Percentiles rank a stretch among this genome's conserved stretches.
Conservation (phyloP, 2,888 invertebrate species). For the Gandaritis pyraliata region DNA sequence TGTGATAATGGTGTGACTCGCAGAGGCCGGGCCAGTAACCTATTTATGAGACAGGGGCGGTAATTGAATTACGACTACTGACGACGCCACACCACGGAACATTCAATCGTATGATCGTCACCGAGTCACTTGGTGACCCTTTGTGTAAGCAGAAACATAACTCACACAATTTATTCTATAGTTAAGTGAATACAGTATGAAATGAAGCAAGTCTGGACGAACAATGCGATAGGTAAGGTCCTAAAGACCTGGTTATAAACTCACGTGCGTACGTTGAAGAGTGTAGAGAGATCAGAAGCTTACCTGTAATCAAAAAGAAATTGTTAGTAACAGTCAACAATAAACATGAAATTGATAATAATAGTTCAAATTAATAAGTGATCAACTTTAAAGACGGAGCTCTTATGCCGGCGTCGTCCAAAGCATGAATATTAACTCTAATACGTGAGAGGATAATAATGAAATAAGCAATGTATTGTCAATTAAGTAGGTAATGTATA, state of each 20-base stretch:
- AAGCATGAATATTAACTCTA: no score
- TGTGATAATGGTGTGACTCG: slow-evolving; percentile 56
- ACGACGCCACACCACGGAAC: slow-evolving; percentile 45
- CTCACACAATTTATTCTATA: slow-evolving; percentile 9
- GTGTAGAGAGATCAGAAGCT: slow-evolving; percentile 30
- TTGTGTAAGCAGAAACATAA: slow-evolving; percentile 14
- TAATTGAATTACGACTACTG: slow-evolving; percentile 66
- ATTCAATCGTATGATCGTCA: slow-evolving; percentile 39
- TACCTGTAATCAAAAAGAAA: slow-evolving; percentile 39
- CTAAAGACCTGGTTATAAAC: slow-evolving; percentile 16
- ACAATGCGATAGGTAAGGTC: background rate
- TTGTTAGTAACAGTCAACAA: background rate
- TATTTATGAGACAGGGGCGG: slow-evolving; percentile 65
- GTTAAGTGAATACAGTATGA: no score
- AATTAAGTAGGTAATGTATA: background rate
- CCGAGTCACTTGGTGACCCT: slow-evolving; percentile 25
- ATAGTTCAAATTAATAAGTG: background rate
- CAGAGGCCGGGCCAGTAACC: slow-evolving; percentile 71
- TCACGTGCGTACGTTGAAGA: slow-evolving; percentile 27
- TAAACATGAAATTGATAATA: background rate
- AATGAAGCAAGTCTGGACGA: no score
- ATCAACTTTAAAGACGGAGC: no score
- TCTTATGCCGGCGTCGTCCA: no score
- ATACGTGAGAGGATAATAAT: no score
- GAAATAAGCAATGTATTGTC: no score